Evolutionary conservation across 2,113 vertebrate genomes (phyloP).

Genomic region (Reinhardtius hippoglossoides): DNA sequence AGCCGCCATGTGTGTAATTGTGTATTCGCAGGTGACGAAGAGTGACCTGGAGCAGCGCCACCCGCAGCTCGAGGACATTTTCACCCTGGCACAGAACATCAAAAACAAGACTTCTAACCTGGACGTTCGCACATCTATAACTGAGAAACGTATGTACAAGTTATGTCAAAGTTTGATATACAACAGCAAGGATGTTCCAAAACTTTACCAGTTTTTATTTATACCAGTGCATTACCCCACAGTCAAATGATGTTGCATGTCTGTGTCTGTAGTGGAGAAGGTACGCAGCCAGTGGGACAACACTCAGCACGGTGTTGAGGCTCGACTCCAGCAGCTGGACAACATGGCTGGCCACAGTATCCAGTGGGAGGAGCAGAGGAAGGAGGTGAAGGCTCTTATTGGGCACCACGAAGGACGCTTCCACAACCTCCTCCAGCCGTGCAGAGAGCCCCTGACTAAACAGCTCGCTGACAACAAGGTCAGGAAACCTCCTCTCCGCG

Average conservation of each 20-base stretch:
- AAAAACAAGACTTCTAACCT: constrained; percentile 97
- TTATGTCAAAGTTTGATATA: background rate
- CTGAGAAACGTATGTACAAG: constrained; percentile 89
- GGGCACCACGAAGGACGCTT: constrained; percentile 87
- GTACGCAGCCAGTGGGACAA: constrained; percentile 93
- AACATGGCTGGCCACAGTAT: constrained; percentile 90
- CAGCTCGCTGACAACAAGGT: constrained; percentile 93
- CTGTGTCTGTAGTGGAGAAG: constrained; percentile 87
- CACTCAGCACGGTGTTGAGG: constrained; percentile 90
- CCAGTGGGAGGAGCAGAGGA: constrained; percentile 90
- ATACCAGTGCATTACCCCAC: no score
- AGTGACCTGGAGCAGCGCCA: constrained; percentile 93
- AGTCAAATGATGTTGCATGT: background rate
- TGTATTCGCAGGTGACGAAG: constrained; percentile 88
- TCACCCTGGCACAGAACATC: constrained; percentile 96
- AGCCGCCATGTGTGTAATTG: background rate
- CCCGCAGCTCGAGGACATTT: constrained; percentile 92
- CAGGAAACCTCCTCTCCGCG: constrained; percentile 3
- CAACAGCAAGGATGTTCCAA: background rate
- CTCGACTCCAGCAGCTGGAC: constrained; percentile 90
- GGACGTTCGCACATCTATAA: constrained; percentile 93
- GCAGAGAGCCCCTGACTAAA: constrained; percentile 85
- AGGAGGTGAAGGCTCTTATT: constrained; percentile 88
- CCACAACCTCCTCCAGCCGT: constrained; percentile 84
- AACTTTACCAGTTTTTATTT: background rate